Percentiles rank a stretch among this genome's conserved stretches.
These are phyloP conservation scores for Aphyosemion australe DNA, from an alignment of 2,113 vertebrate species.

Conservation along the genomic window DNA sequence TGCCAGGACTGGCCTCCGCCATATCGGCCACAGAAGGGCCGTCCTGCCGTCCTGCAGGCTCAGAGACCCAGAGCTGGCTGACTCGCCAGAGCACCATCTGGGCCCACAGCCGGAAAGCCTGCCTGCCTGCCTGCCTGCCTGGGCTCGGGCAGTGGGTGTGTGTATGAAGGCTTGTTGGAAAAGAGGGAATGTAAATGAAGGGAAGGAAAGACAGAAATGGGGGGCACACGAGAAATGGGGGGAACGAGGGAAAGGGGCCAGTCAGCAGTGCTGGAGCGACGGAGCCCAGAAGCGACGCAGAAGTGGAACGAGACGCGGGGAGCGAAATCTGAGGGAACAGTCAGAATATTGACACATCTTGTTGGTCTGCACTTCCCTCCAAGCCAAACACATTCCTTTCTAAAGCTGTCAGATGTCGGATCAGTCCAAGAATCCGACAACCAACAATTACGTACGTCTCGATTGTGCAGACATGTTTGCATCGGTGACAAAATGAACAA, in stretches of 20 bases:
- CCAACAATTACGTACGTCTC: slow-evolving; percentile 45
- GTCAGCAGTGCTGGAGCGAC: slow-evolving; percentile 26
- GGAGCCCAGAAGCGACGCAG: slow-evolving; percentile 16
- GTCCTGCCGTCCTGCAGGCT: slow-evolving; percentile 72
- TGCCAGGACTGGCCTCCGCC: slow-evolving; percentile 72
- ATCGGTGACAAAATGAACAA: slow-evolving; percentile 20
- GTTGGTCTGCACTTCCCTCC: slow-evolving; percentile 58
- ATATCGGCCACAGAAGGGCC: slow-evolving; percentile 80
- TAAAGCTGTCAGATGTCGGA: slow-evolving; percentile 65
- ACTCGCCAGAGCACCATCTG: slow-evolving; percentile 73
- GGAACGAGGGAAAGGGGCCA: slow-evolving; percentile 18
- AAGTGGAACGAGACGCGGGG: slow-evolving; percentile 19
- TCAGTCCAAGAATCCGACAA: slow-evolving; percentile 59
- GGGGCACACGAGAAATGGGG: slow-evolving; percentile 13
- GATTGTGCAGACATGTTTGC: slow-evolving; percentile 33
- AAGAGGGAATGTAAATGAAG: slow-evolving; percentile 44
- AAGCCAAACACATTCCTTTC: slow-evolving; percentile 70
- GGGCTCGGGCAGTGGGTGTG: slow-evolving; percentile 55
- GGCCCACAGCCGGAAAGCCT: slow-evolving; percentile 68
- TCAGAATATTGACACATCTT: slow-evolving; percentile 75
- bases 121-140: slow-evolving; percentile 64
- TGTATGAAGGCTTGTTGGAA: slow-evolving; percentile 35
- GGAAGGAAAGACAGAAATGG: slow-evolving; percentile 14
- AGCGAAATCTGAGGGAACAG: slow-evolving; percentile 50
- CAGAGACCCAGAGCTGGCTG: slow-evolving; percentile 70